Conservation (phyloP, 2,888 invertebrate species). For the Coenonympha arcania region DNA sequence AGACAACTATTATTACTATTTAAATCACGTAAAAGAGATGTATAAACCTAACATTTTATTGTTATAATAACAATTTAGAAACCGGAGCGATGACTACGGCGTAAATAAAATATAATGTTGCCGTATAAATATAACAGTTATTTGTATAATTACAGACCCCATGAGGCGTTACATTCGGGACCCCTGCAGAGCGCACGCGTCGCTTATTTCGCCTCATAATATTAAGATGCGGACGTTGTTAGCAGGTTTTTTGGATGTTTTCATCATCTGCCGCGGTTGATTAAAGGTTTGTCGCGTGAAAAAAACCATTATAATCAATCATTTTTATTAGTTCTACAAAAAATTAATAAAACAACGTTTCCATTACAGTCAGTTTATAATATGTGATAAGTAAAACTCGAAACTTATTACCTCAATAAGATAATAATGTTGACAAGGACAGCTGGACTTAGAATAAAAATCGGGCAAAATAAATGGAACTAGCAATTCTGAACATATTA, state of each 20-base stretch:
- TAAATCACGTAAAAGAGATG: background rate
- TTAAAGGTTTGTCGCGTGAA: slow-evolving; percentile 4
- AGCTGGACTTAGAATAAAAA: no score
- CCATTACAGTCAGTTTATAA: no score
- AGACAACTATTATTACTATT: background rate
- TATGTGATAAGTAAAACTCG: no score
- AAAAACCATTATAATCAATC: slow-evolving; percentile 2
- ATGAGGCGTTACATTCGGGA: slow-evolving; percentile 26
- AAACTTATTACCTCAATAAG: no score
- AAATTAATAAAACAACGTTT: background rate
- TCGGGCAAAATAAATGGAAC: no score
- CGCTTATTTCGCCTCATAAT: slow-evolving; percentile 48
- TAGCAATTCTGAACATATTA: no score
- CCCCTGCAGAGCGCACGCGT: slow-evolving; percentile 60
- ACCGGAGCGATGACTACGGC: background rate
- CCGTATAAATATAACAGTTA: slow-evolving; percentile 28
- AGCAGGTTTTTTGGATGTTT: slow-evolving; percentile 57
- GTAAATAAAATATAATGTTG: slow-evolving; percentile 3
- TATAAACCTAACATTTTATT: no score
- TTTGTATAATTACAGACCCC: slow-evolving; percentile 25
- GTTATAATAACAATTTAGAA: background rate
- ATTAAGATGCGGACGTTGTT: slow-evolving; percentile 34
- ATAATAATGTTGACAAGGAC: no score
- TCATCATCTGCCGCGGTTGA: slow-evolving; percentile 55
- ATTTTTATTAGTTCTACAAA: background rate